A percentile compares a stretch with the other conserved stretches of the same genome.
phyloP scores from a whole-genome alignment of 2,888 invertebrate species.

The Margaritifera margaritifera region DNA sequence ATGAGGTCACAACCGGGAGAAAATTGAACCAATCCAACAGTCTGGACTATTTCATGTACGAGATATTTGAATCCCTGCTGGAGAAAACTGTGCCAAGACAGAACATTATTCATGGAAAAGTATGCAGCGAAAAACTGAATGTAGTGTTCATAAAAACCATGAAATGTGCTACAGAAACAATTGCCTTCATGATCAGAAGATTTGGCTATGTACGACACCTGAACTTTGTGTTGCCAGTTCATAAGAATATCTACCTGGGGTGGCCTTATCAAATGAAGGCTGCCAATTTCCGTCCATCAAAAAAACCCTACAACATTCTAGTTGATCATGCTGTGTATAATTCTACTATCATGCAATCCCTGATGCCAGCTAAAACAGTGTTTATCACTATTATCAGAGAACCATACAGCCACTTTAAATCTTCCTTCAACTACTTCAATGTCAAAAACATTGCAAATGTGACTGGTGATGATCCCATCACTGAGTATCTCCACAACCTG shows the following conservation, averaged over 20 bases:
- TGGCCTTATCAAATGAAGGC: conserved; percentile 66
- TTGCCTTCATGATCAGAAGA: conserved; percentile 62
- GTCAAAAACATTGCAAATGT: conserved; percentile 46
- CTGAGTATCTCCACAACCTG: conserved; percentile 60
- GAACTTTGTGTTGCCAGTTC: conserved; percentile 63
- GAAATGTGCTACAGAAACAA: conserved; percentile 70
- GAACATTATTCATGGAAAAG: conserved; percentile 16
- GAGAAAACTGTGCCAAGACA: background rate
- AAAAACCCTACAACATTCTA: conserved; percentile 60
- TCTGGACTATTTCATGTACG: conserved; percentile 3
- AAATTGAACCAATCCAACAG: background rate
- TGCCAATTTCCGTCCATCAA: conserved; percentile 56
- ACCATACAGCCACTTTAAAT: conserved; percentile 67
- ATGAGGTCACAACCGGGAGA: no score
- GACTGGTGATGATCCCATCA: conserved; percentile 37
- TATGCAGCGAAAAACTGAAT: conserved; percentile 45
- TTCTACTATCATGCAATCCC: conserved; percentile 39
- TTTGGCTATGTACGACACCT: conserved; percentile 63
- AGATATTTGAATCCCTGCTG: conserved; percentile 4
- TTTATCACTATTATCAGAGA: conserved; percentile 66
- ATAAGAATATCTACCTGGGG: conserved; percentile 62
- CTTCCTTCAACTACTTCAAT: conserved; percentile 66
- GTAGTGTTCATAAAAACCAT: conserved; percentile 70
- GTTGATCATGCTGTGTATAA: conserved; percentile 68
- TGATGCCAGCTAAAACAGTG: conserved; percentile 63